These are phyloP conservation scores for Neotoma lepida DNA, from an alignment of 2,113 vertebrate genomes.

Conservation along the genomic window DNA sequence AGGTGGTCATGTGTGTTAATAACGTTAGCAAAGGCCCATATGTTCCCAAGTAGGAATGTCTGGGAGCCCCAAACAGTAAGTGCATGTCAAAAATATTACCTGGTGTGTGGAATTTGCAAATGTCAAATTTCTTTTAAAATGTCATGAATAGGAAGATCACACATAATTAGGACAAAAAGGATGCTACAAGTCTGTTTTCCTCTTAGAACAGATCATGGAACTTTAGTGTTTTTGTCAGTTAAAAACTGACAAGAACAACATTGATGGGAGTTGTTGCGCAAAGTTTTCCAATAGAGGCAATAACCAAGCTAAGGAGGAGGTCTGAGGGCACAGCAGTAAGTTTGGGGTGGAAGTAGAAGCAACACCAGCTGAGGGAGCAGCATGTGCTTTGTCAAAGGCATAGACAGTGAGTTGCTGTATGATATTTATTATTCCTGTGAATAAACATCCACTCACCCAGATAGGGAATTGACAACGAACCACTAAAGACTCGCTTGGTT, in stretches of 20 bases:
- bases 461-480: neutral
- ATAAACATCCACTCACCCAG: neutral
- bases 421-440: neutral
- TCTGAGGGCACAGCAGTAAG: neutral
- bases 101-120: neutral
- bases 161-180: neutral
- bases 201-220: neutral
- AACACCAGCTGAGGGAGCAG: neutral
- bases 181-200: neutral
- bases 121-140: slow-evolving; percentile 23
- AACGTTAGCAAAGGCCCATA: neutral
- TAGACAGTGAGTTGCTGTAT: neutral
- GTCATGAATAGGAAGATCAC: slow-evolving; percentile 12
- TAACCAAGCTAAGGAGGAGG: neutral
- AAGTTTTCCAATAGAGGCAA: neutral
- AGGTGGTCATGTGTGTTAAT: neutral
- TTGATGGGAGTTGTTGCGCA: neutral
- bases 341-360: neutral
- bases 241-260: neutral
- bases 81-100: slow-evolving; percentile 19
- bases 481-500: neutral
- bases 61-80: neutral
- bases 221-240: neutral
- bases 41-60: neutral
- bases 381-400: neutral